phyloP scores from a whole-genome alignment of 2,113 vertebrate species.

The Poeciliopsis turrubarensis region DNA sequence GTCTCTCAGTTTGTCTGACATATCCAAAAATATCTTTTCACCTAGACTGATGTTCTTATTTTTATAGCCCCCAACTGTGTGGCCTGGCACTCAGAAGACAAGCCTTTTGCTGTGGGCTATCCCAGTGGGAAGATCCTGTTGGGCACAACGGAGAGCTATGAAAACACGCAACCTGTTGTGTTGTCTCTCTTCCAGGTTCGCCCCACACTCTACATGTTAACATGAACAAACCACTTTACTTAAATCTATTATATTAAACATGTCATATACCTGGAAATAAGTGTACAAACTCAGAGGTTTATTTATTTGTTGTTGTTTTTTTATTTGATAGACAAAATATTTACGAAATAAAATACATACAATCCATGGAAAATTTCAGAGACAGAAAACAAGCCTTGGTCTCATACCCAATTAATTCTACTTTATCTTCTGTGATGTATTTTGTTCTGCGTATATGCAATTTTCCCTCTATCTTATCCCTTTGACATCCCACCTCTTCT shows the following conservation, averaged over 20 bases:
- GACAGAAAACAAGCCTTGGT: neutral
- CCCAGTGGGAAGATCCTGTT: slow-evolving; percentile 81
- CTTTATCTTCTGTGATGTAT: neutral
- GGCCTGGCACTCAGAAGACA: slow-evolving; percentile 81
- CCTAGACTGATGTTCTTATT: neutral
- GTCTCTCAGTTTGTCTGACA: neutral
- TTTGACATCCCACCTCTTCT: neutral
- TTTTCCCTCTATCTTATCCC: neutral
- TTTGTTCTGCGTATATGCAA: no score
- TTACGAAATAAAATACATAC: neutral
- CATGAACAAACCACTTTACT: neutral
- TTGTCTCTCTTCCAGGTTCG: slow-evolving; percentile 80
- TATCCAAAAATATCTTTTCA: neutral
- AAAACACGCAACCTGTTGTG: slow-evolving; percentile 72
- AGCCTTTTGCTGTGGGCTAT: slow-evolving; percentile 82
- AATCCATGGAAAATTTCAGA: neutral
- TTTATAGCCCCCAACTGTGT: slow-evolving; percentile 78
- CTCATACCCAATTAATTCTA: neutral
- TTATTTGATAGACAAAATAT: neutral
- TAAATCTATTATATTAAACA: neutral
- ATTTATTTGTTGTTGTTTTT: neutral
- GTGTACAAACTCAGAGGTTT: neutral
- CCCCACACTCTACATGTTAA: neutral
- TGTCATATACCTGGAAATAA: neutral
- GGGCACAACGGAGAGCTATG: slow-evolving; percentile 65